Conservation (phyloP, 53 echinoderm and acorn worm species). For the Hippasteria phrygiana region DNA sequence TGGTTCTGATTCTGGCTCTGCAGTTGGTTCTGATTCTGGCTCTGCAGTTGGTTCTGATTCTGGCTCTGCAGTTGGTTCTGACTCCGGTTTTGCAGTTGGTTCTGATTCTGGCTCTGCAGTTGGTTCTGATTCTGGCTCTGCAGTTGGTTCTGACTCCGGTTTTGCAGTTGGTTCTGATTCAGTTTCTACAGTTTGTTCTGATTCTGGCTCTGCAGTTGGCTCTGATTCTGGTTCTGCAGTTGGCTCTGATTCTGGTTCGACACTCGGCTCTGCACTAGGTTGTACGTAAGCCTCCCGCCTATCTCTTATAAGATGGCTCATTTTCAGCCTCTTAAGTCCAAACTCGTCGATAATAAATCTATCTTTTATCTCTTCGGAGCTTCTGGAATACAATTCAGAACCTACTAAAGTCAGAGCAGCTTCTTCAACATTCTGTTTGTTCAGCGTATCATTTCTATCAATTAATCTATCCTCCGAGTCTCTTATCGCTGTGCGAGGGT, state of each 20-base stretch:
- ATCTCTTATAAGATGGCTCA: not conserved
- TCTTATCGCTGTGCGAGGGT: not conserved
- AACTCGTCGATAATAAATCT: not conserved
- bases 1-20: conserved; percentile 48
- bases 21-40: conserved; percentile 43
- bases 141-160: conserved; percentile 14
- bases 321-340: not conserved
- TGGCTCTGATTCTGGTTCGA: conserved; percentile 51
- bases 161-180: conserved; percentile 38
- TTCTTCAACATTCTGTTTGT: not conserved
- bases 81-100: conserved; percentile 46
- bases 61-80: conserved; percentile 70
- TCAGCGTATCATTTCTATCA: not conserved
- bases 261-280: not conserved
- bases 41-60: conserved; percentile 86
- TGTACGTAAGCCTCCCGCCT: conserved; percentile 3
- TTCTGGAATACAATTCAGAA: not conserved
- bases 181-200: conserved; percentile 36
- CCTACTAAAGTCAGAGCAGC: not conserved
- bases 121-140: conserved; percentile 36
- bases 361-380: not conserved
- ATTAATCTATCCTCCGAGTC: not conserved
- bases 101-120: conserved; percentile 35
- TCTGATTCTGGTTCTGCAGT: conserved; percentile 34
- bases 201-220: conserved; percentile 32